These are phyloP conservation scores for Arctocebus calabarensis DNA, from an alignment of 2,797 vertebrate species.

Conservation along the genomic window DNA sequence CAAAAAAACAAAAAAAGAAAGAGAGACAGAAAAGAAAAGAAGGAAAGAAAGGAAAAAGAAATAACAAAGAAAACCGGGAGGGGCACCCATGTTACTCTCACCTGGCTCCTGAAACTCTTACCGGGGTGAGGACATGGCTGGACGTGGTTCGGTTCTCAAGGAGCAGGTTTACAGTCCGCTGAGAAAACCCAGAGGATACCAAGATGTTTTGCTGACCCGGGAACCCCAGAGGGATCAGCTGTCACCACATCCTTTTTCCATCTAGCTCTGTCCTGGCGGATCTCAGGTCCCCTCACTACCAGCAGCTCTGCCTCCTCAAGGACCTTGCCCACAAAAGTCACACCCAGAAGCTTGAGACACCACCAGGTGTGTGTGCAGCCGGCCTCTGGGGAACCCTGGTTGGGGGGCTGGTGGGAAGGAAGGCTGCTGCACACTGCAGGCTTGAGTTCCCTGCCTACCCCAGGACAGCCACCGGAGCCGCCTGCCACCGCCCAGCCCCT, in stretches of 20 bases:
- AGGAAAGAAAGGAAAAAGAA: too few species aligned
- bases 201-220: not conserved
- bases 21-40: too few species aligned
- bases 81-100: not conserved
- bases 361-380: not conserved
- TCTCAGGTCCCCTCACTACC: not conserved
- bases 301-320: not conserved
- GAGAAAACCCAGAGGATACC: not conserved
- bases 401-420: accelerated
- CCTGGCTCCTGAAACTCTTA: not conserved
- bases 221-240: not conserved
- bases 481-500: accelerated
- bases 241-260: not conserved
- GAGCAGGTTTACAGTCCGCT: not conserved
- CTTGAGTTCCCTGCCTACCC: not conserved
- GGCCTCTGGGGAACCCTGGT: too few species aligned
- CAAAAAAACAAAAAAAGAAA: too few species aligned
- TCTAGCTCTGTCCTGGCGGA: not conserved
- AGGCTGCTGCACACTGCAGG: not conserved
- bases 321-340: not conserved
- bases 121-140: too few species aligned
- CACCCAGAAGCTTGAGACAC: not conserved
- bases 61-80: not conserved
- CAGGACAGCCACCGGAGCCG: accelerated
- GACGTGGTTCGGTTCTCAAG: accelerated